Base-by-base conservation (phyloP, 2,113 vertebrate genomes). In the Lucifuga dentata region DNA sequence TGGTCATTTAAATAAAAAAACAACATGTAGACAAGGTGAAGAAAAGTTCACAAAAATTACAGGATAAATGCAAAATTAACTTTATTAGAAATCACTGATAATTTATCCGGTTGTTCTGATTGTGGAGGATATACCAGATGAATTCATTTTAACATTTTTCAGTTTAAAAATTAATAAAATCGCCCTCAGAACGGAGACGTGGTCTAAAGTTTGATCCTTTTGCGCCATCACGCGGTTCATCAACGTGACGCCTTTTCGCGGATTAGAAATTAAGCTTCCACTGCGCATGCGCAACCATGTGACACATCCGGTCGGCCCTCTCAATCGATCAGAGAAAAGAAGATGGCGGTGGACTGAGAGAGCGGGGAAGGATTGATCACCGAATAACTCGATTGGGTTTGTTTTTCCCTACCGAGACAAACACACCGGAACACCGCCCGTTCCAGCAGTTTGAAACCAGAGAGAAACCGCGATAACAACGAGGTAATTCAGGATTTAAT, bases 281-380 rank as follows among this genome's bases (percentile, higher is more conserved):
- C 50, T 76, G 83, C 88, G 86, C 85, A 1, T 87, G 89, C 81
- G 59, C 83, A 13, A 0, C 13, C 83, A 13, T 0, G n/a, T 0
- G n/a, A 56, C 1, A 79, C 68, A 73, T 79, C 78, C 67, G 82
- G 69, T 66, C 46, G 92, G 93, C 89, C 92, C 73, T 91, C 92
- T 92, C 93, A 94, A 94, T 94, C 93, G 93, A 93, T 93, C 92
- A 90, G 91, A 91, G 93, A 93, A 89, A 82, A 64, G 83, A 92
- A 93, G 93, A 94, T 94, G 92, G 90, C 87, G 92, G 65, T 49
- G 83, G 68, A 78, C 58, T 71, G 74, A 88, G 75, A 44, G 3
- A 89, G 68, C 80, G 58, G 62, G 21, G 29, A 46, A 78, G 59
- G 86, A 93, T 92, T 92, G 92, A 94, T 93, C 90, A 66, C 93